These are phyloP conservation scores for Gastracanthus pulcherrimus DNA, from an alignment of 2,888 invertebrate species.

Conservation along the genomic window DNA sequence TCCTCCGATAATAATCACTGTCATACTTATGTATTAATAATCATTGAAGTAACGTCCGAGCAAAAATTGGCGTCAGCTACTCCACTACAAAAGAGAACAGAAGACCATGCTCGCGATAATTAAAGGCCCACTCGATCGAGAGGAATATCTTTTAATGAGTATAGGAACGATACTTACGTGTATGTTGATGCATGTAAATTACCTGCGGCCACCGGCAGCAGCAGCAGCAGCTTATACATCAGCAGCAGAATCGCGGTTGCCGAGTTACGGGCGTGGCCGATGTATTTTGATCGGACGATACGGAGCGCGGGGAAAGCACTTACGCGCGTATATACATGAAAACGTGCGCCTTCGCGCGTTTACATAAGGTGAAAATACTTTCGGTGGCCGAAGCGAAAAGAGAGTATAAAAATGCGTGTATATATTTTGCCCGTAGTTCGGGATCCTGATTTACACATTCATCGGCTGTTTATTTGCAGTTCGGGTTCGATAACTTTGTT, in stretches of 20 bases:
- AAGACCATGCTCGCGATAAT: background rate
- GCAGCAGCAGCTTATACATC: conserved; percentile 1
- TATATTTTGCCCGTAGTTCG: background rate
- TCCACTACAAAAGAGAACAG: background rate
- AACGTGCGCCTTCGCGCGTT: conserved; percentile 60
- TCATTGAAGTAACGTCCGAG: background rate
- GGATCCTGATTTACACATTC: background rate
- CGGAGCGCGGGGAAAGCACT: conserved; percentile 9
- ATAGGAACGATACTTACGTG: background rate
- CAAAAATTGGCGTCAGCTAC: background rate
- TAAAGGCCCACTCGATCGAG: background rate
- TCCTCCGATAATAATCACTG: no score
- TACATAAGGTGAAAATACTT: conserved; percentile 73
- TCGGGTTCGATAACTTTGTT: no score
- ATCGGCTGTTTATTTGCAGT: background rate
- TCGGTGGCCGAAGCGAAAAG: conserved; percentile 42
- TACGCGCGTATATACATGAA: conserved; percentile 26
- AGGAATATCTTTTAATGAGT: background rate
- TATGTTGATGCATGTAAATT: background rate
- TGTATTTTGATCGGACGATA: conserved; percentile 53
- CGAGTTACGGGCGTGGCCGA: conserved; percentile 44
- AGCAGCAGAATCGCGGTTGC: no score
- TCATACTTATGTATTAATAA: no score
- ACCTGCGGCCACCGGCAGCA: background rate
- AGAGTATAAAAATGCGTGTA: conserved; percentile 1